Evolutionary conservation across 2,888 invertebrate species (phyloP).

Genomic region (Bedellia somnulentella): DNA sequence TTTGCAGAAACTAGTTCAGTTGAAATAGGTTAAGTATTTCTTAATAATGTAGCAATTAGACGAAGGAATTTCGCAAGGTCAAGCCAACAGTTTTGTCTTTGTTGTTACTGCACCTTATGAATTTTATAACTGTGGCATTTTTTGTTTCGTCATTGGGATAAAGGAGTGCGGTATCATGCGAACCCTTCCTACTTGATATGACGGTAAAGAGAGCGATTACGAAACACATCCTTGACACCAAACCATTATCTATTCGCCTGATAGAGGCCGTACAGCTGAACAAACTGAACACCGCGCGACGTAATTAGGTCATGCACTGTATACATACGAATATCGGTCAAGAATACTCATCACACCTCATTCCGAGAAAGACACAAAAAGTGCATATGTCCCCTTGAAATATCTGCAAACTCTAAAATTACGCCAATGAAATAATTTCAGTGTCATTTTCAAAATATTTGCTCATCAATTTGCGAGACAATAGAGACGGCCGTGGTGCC

Average conservation of each 20-base stretch:
- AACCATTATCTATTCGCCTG: slow-evolving; percentile 46
- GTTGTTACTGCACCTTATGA: slow-evolving; percentile 10
- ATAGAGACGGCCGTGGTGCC: slow-evolving; percentile 22
- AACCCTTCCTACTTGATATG: background rate
- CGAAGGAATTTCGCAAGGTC: slow-evolving; percentile 32
- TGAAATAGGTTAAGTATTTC: slow-evolving; percentile 52
- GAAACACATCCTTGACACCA: slow-evolving; percentile 52
- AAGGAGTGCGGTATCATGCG: no score
- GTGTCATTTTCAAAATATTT: slow-evolving; percentile 34
- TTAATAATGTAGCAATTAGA: slow-evolving; percentile 49
- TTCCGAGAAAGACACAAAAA: slow-evolving; percentile 20
- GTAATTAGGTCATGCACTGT: slow-evolving; percentile 36
- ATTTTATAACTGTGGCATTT: slow-evolving; percentile 2
- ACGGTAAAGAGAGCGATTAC: slow-evolving; percentile 22
- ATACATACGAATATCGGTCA: slow-evolving; percentile 46
- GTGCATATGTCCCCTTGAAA: slow-evolving; percentile 30
- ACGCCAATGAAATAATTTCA: slow-evolving; percentile 23
- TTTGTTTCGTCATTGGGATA: no score
- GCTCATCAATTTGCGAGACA: slow-evolving; percentile 29
- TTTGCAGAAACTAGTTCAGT: slow-evolving; percentile 32
- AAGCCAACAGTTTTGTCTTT: slow-evolving; percentile 22
- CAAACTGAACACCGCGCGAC: slow-evolving; percentile 31
- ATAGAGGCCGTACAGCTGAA: slow-evolving; percentile 49
- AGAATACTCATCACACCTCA: slow-evolving; percentile 27
- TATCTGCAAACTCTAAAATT: slow-evolving; percentile 5